Base-by-base conservation (phyloP, 1,140 invertebrate species). In the Drosophila triauraria region DNA sequence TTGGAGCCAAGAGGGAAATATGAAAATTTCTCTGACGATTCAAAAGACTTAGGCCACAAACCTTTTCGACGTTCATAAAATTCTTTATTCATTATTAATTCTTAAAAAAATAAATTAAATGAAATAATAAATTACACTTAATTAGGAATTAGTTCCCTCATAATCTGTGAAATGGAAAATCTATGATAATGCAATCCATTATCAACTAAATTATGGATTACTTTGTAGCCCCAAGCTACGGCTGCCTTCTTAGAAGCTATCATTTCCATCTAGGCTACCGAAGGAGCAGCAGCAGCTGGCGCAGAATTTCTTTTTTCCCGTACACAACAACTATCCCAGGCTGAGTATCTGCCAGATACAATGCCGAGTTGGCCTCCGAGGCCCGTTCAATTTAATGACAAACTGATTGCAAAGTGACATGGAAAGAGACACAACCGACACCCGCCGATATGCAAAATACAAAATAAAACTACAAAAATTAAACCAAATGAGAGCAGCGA, bases 351-450 rank as follows among this genome's bases (percentile, higher is more conserved):
- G 46, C 10, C 42, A 46, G 50, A 75, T 47, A 58, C 69, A 51
- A 54, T 57, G 61, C 46, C 12, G 5, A 38, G 35, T 42, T 43
- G 27, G 56, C 23, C 62, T 25, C 40, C 40, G 56, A 44, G 48
- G 38, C 38, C 15, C 35, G 30, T 46, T 69, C 40, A 47, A 56
- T 63, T 83, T 76, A 83, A 80, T 80, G 65, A 32, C 47, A 80
- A 80, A 84, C 59, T 68, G 77, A 77, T 84, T 80, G 61, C 71
- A 80, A 57, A 71, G 54, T 80, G 81, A 71, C 70, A 79, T 27
- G 44, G 48, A 79, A 65, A 74, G 58, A 65, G 38, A 48, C 62
- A 68, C 40, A 27, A 43, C n/a, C 32, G 51, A 59, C 69, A 42
- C 57, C 62, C 62, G 57, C 46, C 44, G 54, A 63, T 47, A 74